Conservation (phyloP, 2,113 vertebrate genomes). For the Anhinga anhinga region DNA sequence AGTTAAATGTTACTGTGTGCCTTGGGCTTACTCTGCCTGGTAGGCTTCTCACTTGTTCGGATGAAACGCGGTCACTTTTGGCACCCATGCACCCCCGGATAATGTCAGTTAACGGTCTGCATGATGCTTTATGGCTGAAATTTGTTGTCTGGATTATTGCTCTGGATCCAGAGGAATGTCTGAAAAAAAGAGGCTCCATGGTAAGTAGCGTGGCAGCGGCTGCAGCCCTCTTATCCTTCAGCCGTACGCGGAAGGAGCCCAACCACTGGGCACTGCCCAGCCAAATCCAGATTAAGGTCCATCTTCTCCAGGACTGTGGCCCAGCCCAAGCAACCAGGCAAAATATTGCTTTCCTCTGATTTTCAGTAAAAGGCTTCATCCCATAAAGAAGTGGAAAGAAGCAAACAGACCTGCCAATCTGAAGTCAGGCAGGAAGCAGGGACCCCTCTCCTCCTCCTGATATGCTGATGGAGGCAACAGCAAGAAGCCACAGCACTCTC, state of each 20-base stretch:
- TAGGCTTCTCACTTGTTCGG: background rate
- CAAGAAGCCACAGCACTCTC: background rate
- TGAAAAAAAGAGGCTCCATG: rapidly evolving
- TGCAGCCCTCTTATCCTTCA: background rate
- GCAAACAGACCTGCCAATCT: background rate
- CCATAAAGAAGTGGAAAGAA: background rate
- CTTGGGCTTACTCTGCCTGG: background rate
- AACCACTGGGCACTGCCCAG: rapidly evolving
- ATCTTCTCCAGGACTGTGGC: background rate
- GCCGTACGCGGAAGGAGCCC: background rate
- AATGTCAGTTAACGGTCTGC: background rate
- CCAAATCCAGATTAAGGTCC: background rate
- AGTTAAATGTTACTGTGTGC: background rate
- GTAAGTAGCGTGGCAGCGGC: no score
- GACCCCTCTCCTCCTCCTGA: background rate
- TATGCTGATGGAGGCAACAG: background rate
- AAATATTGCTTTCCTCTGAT: background rate
- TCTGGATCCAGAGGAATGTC: background rate
- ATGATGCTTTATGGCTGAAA: background rate
- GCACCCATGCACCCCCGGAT: background rate
- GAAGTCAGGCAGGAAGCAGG: background rate
- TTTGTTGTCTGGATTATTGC: background rate
- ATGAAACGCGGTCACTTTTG: background rate
- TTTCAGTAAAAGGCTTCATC: background rate
- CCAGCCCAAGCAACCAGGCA: background rate